A percentile compares a stretch with the other conserved stretches of the same genome.
phyloP scores from a whole-genome alignment of 1,140 invertebrate species.

The Neodiprion virginianus region DNA sequence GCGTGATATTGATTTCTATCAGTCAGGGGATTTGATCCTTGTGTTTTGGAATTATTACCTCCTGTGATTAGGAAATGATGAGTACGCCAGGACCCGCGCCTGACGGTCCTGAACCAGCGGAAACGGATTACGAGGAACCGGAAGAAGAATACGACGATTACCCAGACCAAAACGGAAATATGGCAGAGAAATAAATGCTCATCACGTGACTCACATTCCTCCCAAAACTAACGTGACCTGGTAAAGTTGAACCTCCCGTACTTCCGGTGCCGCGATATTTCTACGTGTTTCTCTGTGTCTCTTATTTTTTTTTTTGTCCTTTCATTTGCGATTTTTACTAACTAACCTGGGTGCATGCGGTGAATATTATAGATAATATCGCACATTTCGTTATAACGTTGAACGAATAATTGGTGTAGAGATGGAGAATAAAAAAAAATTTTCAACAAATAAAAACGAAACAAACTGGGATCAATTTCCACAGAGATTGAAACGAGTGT shows the following conservation, averaged over 20 bases:
- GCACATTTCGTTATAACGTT: too few species aligned
- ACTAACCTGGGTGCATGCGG: not conserved
- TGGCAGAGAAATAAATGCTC: slow-evolving; percentile 57
- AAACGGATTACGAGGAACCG: slow-evolving; percentile 55
- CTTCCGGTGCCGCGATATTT: not conserved
- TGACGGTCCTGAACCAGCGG: slow-evolving; percentile 59
- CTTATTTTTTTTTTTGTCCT: not conserved
- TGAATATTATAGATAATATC: not conserved
- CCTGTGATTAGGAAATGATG: slow-evolving; percentile 46
- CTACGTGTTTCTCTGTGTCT: not conserved
- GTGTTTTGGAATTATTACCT: not conserved
- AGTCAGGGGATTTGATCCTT: not conserved
- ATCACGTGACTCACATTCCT: slow-evolving; percentile 43
- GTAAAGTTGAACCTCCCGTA: slow-evolving; percentile 21
- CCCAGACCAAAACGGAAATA: slow-evolving; percentile 54
- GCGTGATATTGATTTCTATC: not conserved
- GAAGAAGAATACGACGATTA: slow-evolving; percentile 57
- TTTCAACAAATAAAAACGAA: too few species aligned
- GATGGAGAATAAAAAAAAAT: not conserved
- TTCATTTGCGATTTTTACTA: not conserved
- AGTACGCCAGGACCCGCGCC: slow-evolving; percentile 48
- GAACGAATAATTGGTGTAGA: too few species aligned
- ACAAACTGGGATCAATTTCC: not conserved
- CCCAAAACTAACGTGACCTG: slow-evolving; percentile 39
- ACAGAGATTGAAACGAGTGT: not conserved